Conservation (phyloP, 2,888 invertebrate species). For the Creontiades dilutus region DNA sequence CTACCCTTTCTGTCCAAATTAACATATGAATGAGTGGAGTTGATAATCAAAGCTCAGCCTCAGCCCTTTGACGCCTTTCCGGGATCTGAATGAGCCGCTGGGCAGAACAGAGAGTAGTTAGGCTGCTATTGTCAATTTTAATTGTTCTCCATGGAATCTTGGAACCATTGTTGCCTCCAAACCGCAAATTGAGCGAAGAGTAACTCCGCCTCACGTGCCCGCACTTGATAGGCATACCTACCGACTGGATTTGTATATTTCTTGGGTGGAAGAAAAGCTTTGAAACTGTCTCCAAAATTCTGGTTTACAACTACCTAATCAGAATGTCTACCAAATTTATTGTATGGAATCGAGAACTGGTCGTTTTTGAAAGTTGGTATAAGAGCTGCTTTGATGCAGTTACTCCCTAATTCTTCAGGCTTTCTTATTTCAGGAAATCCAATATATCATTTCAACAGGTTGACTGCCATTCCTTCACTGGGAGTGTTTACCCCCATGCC, state of each 20-base stretch:
- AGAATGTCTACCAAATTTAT: not conserved
- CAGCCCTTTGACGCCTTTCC: conserved; percentile 8
- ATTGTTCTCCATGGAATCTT: conserved; percentile 47
- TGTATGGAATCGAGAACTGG: no score
- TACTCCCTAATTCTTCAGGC: no score
- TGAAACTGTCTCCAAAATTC: not conserved
- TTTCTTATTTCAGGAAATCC: no score
- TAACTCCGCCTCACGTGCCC: not conserved
- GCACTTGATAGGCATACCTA: not conserved
- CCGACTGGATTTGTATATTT: not conserved
- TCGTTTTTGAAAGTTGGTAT: no score
- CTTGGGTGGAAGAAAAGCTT: not conserved
- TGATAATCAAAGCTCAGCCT: conserved; percentile 45
- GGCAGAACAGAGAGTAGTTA: conserved; percentile 51
- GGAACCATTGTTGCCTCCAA: conserved; percentile 45
- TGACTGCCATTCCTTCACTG: no score
- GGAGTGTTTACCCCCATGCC: no score
- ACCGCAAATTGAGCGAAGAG: conserved; percentile 57
- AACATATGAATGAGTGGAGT: conserved; percentile 63
- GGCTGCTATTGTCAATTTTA: conserved; percentile 55
- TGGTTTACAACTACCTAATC: not conserved
- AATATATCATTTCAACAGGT: no score
- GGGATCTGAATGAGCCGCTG: not conserved
- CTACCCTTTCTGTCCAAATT: conserved; percentile 47
- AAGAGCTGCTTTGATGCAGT: no score